Evolutionary conservation across 2,888 invertebrate genomes (phyloP).

Genomic region (Hypselothyrea guttata): DNA sequence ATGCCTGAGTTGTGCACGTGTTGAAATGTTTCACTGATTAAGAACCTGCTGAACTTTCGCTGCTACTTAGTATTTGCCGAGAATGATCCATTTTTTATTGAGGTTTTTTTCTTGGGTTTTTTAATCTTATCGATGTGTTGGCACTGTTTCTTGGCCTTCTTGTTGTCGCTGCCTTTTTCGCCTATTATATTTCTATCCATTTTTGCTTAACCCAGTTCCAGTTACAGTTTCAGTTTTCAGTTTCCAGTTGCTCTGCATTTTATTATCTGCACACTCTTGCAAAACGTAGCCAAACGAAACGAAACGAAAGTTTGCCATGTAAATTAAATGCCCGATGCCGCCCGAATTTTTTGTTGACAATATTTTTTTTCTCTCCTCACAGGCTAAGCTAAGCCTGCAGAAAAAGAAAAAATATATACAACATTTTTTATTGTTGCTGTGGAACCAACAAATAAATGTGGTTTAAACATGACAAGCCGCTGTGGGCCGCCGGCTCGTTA

Average conservation of each 20-base stretch:
- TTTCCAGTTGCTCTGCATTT: constrained; percentile 47
- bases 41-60: constrained; percentile 43
- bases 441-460: constrained; percentile 70
- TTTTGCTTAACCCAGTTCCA: constrained; percentile 63
- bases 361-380: constrained; percentile 12
- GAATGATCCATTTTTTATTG: constrained; percentile 10
- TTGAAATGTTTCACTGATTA: constrained; percentile 41
- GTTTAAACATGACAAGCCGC: constrained; percentile 73
- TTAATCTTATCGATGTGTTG: constrained; percentile 55
- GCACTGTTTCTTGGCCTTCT: constrained; percentile 23
- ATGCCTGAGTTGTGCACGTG: constrained; percentile 10
- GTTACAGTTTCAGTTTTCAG: constrained; percentile 27
- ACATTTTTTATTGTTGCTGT: constrained; percentile 58
- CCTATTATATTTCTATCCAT: constrained; percentile 37
- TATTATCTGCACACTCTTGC: constrained; percentile 63
- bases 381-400: constrained; percentile 20
- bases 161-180: constrained; percentile 18
- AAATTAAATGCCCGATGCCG: constrained; percentile 71
- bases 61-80: constrained; percentile 12
- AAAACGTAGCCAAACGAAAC: constrained; percentile 48
- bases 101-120: constrained; percentile 18
- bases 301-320: constrained; percentile 71
- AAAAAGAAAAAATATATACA: constrained; percentile 20
- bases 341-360: constrained; percentile 60
- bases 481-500: constrained; percentile 69